Evolutionary conservation across 2,888 invertebrate genomes (phyloP).

Genomic region (Eremobia ochroleuca): DNA sequence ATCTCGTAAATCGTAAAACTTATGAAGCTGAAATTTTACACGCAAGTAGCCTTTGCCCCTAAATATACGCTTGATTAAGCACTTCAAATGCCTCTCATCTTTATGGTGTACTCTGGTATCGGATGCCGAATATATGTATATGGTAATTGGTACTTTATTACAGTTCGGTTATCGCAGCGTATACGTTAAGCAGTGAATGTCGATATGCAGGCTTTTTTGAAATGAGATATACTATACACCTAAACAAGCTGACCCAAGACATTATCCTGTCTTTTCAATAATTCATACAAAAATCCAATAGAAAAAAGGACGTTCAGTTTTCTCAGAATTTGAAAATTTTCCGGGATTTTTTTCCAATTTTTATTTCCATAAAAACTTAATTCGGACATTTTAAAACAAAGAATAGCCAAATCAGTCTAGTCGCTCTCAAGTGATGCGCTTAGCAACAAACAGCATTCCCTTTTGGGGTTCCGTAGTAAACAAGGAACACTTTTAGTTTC

Average conservation of each 20-base stretch:
- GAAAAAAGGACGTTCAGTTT: background rate
- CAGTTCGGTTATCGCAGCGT: background rate
- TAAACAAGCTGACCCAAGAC: background rate
- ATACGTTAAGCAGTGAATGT: background rate
- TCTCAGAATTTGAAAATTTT: background rate
- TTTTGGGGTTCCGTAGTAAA: too few species aligned
- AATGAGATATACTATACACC: background rate
- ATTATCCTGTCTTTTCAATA: background rate
- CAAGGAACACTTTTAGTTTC: too few species aligned
- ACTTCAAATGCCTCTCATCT: constrained; percentile 21
- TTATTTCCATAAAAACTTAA: background rate
- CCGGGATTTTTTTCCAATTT: background rate
- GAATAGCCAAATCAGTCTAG: too few species aligned
- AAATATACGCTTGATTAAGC: constrained; percentile 50
- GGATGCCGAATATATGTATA: background rate
- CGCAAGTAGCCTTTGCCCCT: constrained; percentile 35
- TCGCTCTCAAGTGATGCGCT: background rate
- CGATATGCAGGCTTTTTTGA: background rate
- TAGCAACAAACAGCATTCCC: too few species aligned
- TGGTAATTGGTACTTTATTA: constrained; percentile 7
- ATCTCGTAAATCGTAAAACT: constrained; percentile 50
- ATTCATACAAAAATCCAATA: background rate
- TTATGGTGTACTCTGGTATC: constrained; percentile 3
- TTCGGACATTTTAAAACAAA: background rate
- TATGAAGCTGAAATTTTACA: constrained; percentile 59